Evolutionary conservation across 2,888 invertebrate genomes (phyloP), one percentile per base, ranked within the genome.

Genomic region (Rhagonycha lutea): DNA sequence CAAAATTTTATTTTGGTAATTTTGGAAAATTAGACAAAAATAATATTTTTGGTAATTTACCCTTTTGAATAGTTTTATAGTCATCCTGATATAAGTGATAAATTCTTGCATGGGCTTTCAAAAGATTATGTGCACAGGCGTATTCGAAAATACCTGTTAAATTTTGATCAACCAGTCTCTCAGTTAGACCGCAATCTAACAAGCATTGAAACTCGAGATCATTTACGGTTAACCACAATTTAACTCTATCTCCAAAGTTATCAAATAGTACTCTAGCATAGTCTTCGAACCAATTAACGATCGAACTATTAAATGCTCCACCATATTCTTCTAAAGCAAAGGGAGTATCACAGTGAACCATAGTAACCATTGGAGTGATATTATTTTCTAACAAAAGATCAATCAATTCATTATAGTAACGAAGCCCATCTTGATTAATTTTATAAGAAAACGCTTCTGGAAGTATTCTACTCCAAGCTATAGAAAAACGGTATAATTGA

Each of bases 361-460:
- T 84, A 1, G 85, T 84, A 1, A 89, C 85, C 79, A 88, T 82
- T 9, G 91, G 91, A 67, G 85, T 82, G 74, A 94, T 92, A 12
- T 89, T 89, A 71, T 89, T 88, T 0, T 86, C 88, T 11, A 92
- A 79, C 3, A 96, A 89, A 81, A 92, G 93, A 81, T 94, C 89
- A 70, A 95, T 92, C 63, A 96, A 86, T 80, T 92, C 91, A 82
- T 91, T 92, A 86, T 96, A 96, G 86, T 95, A 95, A 73, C 91
- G 87, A 12, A 96, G 89, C 14, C 94, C 96, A 1, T 90, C 89
- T 61, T 89, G 87, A 84, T 94, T 96, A 12, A 94, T 88, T n/a
- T 90, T 83, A 82, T 92, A 91, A 12, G 90, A 89, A 72, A 90
- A 89, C 14, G 94, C 94, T 73, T 87, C 89, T 0, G 94, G 93